Percentiles rank a stretch among this genome's conserved stretches.
phyloP scores from a whole-genome alignment of 2,888 invertebrate genomes.

The Pasiphila rectangulata region DNA sequence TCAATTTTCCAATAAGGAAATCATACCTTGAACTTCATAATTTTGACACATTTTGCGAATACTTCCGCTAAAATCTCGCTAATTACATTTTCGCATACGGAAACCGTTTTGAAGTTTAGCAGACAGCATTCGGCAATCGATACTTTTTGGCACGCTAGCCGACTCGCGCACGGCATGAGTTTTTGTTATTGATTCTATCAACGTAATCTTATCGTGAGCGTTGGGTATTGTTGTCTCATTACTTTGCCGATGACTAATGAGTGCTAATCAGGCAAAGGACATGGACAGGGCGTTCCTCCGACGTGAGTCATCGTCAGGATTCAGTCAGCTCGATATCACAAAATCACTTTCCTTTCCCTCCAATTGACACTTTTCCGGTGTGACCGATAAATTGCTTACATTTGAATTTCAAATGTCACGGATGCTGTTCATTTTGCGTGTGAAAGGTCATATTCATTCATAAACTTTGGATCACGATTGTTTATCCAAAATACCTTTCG shows the following conservation, averaged over 20 bases:
- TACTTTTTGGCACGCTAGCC: slow-evolving; percentile 23
- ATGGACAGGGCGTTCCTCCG: slow-evolving; percentile 63
- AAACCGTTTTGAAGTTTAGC: slow-evolving; percentile 18
- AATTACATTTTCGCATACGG: slow-evolving; percentile 30
- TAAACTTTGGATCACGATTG: slow-evolving; percentile 14
- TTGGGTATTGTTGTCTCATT: slow-evolving; percentile 52
- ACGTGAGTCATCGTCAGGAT: slow-evolving; percentile 56
- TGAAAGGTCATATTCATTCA: slow-evolving; percentile 27
- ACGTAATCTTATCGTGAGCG: slow-evolving; percentile 50
- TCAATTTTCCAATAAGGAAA: no score
- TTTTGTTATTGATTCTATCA: slow-evolving; percentile 43
- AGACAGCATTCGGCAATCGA: slow-evolving; percentile 21
- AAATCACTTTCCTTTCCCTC: slow-evolving; percentile 37
- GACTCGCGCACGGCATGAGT: slow-evolving; percentile 8
- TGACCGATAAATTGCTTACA: slow-evolving; percentile 35
- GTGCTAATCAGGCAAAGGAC: slow-evolving; percentile 68
- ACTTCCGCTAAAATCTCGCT: slow-evolving; percentile 28
- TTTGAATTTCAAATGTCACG: slow-evolving; percentile 24
- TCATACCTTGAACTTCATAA: slow-evolving; percentile 24
- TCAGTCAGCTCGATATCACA: slow-evolving; percentile 39
- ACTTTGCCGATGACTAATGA: slow-evolving; percentile 65
- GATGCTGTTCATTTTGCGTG: slow-evolving; percentile 26
- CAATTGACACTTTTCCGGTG: slow-evolving; percentile 51
- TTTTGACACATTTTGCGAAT: slow-evolving; percentile 20
- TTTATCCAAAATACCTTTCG: slow-evolving; percentile 7